A percentile compares a stretch with the other conserved stretches of the same genome.
These are phyloP conservation scores for Pomatorhinus ruficollis DNA, from an alignment of 2,113 vertebrate genomes.

Conservation along the genomic window DNA sequence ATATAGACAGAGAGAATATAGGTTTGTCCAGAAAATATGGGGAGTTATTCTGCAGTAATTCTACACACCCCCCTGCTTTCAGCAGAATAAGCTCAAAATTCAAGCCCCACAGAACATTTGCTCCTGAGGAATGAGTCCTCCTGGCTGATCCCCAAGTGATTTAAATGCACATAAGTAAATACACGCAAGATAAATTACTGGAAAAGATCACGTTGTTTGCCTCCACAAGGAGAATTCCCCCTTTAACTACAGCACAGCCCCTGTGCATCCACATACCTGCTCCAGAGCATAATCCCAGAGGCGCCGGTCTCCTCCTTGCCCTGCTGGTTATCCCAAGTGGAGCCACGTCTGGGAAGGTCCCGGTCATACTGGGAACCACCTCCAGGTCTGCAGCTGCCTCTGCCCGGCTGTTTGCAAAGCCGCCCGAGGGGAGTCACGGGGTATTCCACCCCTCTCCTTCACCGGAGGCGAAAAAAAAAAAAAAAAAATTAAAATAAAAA, in stretches of 20 bases:
- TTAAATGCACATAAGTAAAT: not conserved
- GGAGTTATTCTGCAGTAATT: not conserved
- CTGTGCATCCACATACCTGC: slow-evolving; percentile 59
- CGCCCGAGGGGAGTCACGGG: not conserved
- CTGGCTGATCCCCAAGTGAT: not conserved
- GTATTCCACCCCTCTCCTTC: not conserved
- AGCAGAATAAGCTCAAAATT: not conserved
- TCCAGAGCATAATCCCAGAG: slow-evolving; percentile 24
- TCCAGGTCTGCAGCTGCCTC: not conserved
- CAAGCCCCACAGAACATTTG: not conserved
- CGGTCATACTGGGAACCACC: not conserved
- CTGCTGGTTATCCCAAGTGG: not conserved
- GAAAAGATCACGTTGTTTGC: not conserved
- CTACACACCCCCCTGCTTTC: not conserved
- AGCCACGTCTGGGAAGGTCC: not conserved
- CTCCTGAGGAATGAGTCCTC: not conserved
- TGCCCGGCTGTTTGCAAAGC: not conserved
- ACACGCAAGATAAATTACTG: not conserved
- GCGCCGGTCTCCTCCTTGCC: not conserved
- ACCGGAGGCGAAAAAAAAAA: not conserved
- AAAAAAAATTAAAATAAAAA: not conserved
- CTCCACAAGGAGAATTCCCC: not conserved
- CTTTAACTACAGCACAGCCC: not conserved
- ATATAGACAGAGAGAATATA: not conserved
- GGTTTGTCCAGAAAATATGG: not conserved